Evolutionary conservation across 92 coral and sea anemone genomes (phyloP).

Genomic region (Anthopleura xanthogrammica): DNA sequence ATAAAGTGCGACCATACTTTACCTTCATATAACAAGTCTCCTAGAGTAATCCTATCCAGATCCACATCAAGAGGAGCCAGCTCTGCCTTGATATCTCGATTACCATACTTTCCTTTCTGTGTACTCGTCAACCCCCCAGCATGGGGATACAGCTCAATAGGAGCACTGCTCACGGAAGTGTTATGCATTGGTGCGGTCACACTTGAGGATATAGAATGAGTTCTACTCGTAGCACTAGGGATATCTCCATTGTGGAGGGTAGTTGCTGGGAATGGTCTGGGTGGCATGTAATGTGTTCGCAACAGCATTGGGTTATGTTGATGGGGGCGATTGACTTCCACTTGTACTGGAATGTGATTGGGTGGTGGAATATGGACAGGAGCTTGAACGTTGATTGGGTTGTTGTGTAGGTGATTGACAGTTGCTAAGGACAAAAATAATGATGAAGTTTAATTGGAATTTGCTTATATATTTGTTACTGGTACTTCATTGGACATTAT

Average conservation of each 20-base stretch:
- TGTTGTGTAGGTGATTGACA: slow-evolving; percentile 13
- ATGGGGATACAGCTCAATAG: slow-evolving; percentile 52
- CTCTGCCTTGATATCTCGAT: slow-evolving; percentile 87
- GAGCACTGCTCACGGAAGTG: slow-evolving; percentile 43
- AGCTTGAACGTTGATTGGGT: not conserved
- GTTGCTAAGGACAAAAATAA: not conserved
- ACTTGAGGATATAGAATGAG: slow-evolving; percentile 41
- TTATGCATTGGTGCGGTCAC: slow-evolving; percentile 20
- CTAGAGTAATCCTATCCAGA: slow-evolving; percentile 88
- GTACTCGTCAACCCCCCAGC: slow-evolving; percentile 78
- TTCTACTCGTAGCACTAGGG: slow-evolving; percentile 41
- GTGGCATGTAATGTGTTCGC: slow-evolving; percentile 28
- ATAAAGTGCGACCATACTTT: too few relatives aligned
- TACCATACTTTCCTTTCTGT: slow-evolving; percentile 83
- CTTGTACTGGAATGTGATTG: slow-evolving; percentile 48
- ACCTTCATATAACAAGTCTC: slow-evolving; percentile 89
- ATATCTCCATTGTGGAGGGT: slow-evolving; percentile 50
- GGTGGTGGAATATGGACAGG: slow-evolving; percentile 19
- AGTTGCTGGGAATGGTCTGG: slow-evolving; percentile 24
- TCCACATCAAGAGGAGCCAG: slow-evolving; percentile 75
- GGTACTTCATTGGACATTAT: too few relatives aligned
- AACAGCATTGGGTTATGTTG: slow-evolving; percentile 10
- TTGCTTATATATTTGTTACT: too few relatives aligned
- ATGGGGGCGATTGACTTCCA: slow-evolving; percentile 44
- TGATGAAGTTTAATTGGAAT: too few relatives aligned